These are phyloP conservation scores for Trinectes maculatus DNA, from an alignment of 2,113 vertebrate species.

Conservation along the genomic window DNA sequence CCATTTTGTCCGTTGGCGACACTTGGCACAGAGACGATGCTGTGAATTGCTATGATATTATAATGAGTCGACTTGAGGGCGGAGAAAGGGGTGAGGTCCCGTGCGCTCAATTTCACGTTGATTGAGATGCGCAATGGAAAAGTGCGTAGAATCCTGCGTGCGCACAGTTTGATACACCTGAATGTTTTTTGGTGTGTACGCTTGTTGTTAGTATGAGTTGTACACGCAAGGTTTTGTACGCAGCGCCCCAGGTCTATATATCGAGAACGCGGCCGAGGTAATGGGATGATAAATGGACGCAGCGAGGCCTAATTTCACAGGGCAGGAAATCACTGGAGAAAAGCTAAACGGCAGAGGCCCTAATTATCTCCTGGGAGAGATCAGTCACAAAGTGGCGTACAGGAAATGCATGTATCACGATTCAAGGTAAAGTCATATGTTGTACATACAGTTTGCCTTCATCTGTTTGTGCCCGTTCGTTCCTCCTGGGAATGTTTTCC, in stretches of 20 bases:
- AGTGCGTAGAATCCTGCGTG: no score
- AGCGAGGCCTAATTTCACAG: conserved; percentile 73
- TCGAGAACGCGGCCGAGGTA: conserved; percentile 69
- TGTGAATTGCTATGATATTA: no score
- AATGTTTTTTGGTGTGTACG: no score
- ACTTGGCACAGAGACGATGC: no score
- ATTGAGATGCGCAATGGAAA: no score
- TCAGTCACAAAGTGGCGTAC: conserved; percentile 66
- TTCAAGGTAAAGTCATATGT: conserved; percentile 62
- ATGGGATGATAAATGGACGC: conserved; percentile 79
- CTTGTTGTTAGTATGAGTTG: no score
- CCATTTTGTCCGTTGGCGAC: no score
- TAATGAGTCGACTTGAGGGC: no score
- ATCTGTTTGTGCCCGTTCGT: conserved; percentile 18
- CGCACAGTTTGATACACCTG: no score
- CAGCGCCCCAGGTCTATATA: conserved; percentile 74
- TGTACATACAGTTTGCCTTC: conserved; percentile 46
- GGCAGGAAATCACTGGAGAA: conserved; percentile 79
- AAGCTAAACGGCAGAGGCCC: conserved; percentile 72
- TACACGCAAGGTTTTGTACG: no score
- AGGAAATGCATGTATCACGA: conserved; percentile 70
- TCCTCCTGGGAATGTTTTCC: conserved; percentile 4
- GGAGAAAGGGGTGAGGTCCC: no score
- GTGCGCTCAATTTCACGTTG: no score
- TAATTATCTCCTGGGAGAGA: conserved; percentile 78